phyloP scores from a whole-genome alignment of 2,797 vertebrate genomes.

The Enoplosus armatus region DNA sequence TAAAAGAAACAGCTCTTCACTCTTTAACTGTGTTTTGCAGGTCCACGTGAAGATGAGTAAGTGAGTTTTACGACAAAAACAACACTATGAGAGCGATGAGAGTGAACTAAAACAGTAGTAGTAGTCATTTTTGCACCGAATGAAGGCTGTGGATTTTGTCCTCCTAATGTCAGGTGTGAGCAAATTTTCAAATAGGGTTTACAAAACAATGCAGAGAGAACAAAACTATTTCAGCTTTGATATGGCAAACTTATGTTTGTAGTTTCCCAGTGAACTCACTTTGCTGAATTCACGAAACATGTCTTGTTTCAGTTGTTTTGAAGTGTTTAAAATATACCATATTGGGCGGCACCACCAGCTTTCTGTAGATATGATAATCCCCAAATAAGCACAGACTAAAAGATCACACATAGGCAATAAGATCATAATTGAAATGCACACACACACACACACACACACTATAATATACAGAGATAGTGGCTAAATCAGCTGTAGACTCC shows the following conservation, averaged over 20 bases:
- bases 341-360: background rate
- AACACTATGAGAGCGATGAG: too few relatives aligned
- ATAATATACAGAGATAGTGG: slow-evolving; percentile 9
- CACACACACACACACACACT: background rate
- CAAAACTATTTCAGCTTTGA: background rate
- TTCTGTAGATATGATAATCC: background rate
- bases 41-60: slow-evolving; percentile 30
- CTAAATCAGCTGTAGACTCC: background rate
- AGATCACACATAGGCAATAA: background rate
- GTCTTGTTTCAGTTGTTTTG: background rate
- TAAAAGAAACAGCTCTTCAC: slow-evolving; percentile 10
- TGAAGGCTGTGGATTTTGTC: too few relatives aligned
- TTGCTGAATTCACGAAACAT: background rate
- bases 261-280: background rate
- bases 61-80: too few relatives aligned
- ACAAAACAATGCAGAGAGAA: too few relatives aligned
- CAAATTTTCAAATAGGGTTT: too few relatives aligned
- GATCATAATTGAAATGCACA: background rate
- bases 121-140: too few relatives aligned
- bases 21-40: slow-evolving; percentile 39
- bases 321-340: background rate
- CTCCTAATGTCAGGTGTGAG: too few relatives aligned
- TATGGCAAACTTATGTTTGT: background rate
- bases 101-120: too few relatives aligned
- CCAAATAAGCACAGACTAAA: background rate